phyloP scores from a whole-genome alignment of 2,113 vertebrate genomes.

The Seriola dumerili region DNA sequence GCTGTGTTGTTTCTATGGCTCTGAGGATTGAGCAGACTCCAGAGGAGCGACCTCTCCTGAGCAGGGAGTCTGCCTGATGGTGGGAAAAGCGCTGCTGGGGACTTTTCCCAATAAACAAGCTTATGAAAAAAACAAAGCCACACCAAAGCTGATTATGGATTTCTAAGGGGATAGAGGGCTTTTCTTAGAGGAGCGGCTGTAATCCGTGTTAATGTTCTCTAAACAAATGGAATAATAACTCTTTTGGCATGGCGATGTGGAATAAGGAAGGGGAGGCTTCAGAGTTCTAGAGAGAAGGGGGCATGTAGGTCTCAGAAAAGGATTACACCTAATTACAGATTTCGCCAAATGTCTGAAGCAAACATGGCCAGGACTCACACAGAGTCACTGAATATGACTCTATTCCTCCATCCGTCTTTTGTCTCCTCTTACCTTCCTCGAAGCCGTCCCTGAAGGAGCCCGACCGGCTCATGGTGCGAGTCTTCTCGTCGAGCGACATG shows the following conservation, averaged over 20 bases:
- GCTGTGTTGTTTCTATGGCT: conserved; percentile 33
- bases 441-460: conserved; percentile 98
- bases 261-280: conserved; percentile 21
- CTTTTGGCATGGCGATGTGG: conserved; percentile 37
- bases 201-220: conserved; percentile 65
- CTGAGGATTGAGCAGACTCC: conserved; percentile 43
- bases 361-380: conserved; percentile 9
- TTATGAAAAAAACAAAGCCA: conserved; percentile 65
- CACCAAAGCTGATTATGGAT: conserved; percentile 73
- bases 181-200: conserved; percentile 51
- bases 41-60: conserved; percentile 16
- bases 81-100: conserved; percentile 59
- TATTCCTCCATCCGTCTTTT: not conserved
- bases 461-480: conserved; percentile 95
- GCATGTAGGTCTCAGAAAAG: conserved; percentile 9
- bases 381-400: conserved; percentile 4
- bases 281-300: not conserved
- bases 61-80: conserved; percentile 42
- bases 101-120: conserved; percentile 68
- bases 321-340: conserved; percentile 52
- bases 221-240: conserved; percentile 66
- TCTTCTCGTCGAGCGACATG: conserved; percentile 97
- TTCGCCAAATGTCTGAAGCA: not conserved
- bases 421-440: conserved; percentile 91
- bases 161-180: conserved; percentile 59